These are phyloP conservation scores for Eupeodes corollae DNA, from an alignment of 1,140 invertebrate species.

Conservation along the genomic window DNA sequence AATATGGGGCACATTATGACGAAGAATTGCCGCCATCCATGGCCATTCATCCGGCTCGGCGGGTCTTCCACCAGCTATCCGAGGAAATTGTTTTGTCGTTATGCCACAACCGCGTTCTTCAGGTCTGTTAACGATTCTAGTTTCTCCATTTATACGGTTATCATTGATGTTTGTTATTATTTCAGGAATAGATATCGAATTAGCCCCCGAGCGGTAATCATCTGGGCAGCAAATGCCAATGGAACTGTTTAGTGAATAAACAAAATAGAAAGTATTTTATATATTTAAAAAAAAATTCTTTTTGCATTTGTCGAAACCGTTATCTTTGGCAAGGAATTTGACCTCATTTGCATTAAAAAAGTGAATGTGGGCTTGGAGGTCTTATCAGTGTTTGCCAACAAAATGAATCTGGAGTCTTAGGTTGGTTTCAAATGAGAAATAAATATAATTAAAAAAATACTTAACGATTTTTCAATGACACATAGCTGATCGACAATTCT, in stretches of 20 bases:
- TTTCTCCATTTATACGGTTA: conserved; percentile 4
- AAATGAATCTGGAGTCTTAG: too few relatives aligned
- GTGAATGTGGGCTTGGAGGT: too few relatives aligned
- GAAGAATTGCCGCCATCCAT: conserved; percentile 65
- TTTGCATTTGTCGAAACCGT: too few relatives aligned
- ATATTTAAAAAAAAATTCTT: not conserved
- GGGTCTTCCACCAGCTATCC: conserved; percentile 49
- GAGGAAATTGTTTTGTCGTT: conserved; percentile 42
- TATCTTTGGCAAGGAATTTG: too few relatives aligned
- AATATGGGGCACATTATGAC: conserved; percentile 39
- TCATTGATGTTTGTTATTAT: conserved; percentile 8
- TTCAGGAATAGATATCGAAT: conserved; percentile 11
- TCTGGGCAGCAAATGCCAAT: conserved; percentile 36
- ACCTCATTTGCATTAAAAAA: too few relatives aligned
- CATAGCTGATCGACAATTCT: conserved; percentile 53
- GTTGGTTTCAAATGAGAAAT: not conserved
- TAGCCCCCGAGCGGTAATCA: conserved; percentile 12
- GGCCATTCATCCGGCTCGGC: conserved; percentile 64
- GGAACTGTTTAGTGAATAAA: conserved; percentile 11
- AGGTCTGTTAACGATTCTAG: conserved; percentile 18
- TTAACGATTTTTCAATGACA: conserved; percentile 50
- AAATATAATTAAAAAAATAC: not conserved
- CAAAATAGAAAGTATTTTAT: not conserved
- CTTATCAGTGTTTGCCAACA: too few relatives aligned
- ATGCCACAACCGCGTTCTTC: conserved; percentile 52